Conservation (phyloP, 1,140 invertebrate species). For the Drosophila mojavensis region DNA sequence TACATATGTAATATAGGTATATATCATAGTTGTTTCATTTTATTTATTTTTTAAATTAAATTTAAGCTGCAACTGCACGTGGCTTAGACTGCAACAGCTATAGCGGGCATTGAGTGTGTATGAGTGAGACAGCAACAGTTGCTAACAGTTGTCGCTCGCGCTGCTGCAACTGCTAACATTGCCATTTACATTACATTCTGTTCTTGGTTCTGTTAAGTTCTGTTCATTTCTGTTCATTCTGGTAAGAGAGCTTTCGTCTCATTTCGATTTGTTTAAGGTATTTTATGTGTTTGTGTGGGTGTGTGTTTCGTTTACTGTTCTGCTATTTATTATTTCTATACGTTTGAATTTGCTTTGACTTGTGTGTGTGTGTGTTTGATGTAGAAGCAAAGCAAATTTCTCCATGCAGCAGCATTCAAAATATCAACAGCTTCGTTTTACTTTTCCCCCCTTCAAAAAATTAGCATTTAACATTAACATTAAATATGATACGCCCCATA, state of each 20-base stretch:
- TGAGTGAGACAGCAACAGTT: slow-evolving; percentile 45
- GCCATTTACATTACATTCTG: slow-evolving; percentile 6
- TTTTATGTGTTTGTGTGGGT: background rate
- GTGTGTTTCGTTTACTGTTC: background rate
- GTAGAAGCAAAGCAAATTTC: slow-evolving; percentile 49
- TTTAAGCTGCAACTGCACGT: slow-evolving; percentile 51
- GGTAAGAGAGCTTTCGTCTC: slow-evolving; percentile 60
- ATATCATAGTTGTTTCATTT: slow-evolving; percentile 40
- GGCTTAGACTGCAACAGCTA: slow-evolving; percentile 49
- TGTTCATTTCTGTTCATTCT: slow-evolving; percentile 37
- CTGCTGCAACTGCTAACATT: slow-evolving; percentile 16
- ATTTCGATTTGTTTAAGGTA: background rate
- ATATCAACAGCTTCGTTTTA: slow-evolving; percentile 56
- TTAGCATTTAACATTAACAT: slow-evolving; percentile 53
- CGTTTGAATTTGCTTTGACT: slow-evolving; percentile 14
- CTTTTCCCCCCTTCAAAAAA: slow-evolving; percentile 29
- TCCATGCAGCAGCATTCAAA: slow-evolving; percentile 60
- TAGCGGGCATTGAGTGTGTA: slow-evolving; percentile 39
- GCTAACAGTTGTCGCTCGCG: slow-evolving; percentile 12
- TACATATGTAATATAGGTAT: slow-evolving; percentile 32
- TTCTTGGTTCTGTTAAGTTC: slow-evolving; percentile 47
- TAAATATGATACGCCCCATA: slow-evolving; percentile 45
- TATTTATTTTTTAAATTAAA: slow-evolving; percentile 18
- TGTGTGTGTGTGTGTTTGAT: slow-evolving; percentile 28
- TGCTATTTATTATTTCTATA: background rate